Evolutionary conservation across 2,113 vertebrate genomes (phyloP).

Genomic region (Odobenus rosmarus): DNA sequence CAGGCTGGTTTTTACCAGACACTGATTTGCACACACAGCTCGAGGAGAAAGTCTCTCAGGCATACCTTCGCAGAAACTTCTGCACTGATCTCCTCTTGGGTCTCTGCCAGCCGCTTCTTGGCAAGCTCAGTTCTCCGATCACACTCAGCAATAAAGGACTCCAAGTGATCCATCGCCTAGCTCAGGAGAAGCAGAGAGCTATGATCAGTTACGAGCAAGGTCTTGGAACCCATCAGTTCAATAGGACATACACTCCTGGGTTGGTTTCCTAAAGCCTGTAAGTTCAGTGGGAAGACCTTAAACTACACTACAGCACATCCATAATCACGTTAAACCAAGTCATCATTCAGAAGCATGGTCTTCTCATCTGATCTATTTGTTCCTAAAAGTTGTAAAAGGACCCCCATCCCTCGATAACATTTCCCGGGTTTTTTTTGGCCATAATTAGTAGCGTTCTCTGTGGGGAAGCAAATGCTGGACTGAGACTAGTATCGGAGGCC

Average conservation of each 20-base stretch:
- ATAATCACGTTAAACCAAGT: neutral
- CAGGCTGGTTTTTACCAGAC: neutral
- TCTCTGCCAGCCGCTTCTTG: constrained; percentile 98
- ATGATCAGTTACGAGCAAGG: neutral
- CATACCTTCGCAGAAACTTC: constrained; percentile 97
- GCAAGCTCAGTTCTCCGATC: constrained; percentile 97
- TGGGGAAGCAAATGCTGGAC: neutral
- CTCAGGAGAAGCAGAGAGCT: constrained; percentile 58
- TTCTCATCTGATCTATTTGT: neutral
- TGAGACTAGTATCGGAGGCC: neutral
- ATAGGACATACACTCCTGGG: neutral
- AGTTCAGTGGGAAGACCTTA: neutral
- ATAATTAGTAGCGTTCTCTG: neutral
- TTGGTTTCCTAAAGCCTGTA: constrained; percentile 3
- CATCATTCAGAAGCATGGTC: neutral
- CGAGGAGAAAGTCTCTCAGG: neutral
- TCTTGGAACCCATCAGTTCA: neutral
- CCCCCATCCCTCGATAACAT: constrained; percentile 4
- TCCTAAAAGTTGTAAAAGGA: constrained; percentile 6
- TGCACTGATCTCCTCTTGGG: constrained; percentile 98
- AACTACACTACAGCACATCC: neutral
- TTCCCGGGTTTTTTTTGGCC: neutral
- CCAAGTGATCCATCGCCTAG: constrained; percentile 97
- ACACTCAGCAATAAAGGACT: constrained; percentile 98
- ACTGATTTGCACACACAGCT: neutral